Conservation (phyloP, 2,797 vertebrate species). For the Rhabdomys pumilio region DNA sequence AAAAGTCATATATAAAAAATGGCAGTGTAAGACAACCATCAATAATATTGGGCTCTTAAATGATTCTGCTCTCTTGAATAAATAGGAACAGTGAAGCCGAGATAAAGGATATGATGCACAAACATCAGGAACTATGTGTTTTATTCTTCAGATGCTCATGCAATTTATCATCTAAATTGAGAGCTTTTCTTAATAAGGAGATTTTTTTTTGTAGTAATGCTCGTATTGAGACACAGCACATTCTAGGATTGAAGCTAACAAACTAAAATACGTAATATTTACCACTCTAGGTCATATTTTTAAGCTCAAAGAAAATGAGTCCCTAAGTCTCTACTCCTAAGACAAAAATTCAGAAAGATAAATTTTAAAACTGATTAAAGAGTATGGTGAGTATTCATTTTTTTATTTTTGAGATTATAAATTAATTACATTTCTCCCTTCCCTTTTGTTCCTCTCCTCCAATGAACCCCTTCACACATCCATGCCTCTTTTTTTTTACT, state of each 20-base stretch:
- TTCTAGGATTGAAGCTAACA: neutral
- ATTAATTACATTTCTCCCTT: neutral
- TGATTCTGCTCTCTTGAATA: neutral
- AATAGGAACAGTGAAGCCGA: neutral
- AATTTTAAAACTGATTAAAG: neutral
- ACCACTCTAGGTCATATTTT: neutral
- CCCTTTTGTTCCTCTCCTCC: neutral
- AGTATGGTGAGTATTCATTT: neutral
- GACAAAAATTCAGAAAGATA: constrained; percentile 24
- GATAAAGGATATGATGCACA: neutral
- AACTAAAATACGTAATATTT: neutral
- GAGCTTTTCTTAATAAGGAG: neutral
- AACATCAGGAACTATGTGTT: neutral
- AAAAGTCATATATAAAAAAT: neutral
- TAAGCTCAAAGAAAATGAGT: neutral
- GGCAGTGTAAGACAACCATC: neutral
- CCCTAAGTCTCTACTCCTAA: neutral
- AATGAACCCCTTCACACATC: neutral
- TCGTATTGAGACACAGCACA: neutral
- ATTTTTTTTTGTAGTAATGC: neutral
- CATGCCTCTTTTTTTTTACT: neutral
- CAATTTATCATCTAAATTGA: neutral
- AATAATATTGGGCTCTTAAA: neutral
- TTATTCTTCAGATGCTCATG: neutral
- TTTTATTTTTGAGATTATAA: neutral